Base-by-base conservation (phyloP, 2,888 invertebrate genomes). In the Aphidius colemani region DNA sequence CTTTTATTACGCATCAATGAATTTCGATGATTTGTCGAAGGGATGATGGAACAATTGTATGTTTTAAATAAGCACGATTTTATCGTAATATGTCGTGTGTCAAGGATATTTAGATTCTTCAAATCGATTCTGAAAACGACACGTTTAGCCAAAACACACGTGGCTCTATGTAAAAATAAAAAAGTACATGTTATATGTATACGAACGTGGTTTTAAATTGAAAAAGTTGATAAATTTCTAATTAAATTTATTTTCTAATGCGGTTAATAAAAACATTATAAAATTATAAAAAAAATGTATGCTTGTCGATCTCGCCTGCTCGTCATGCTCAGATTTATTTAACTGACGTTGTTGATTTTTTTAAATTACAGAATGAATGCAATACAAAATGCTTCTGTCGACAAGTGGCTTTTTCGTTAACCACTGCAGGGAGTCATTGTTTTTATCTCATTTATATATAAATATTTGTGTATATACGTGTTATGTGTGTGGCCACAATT, bases 1-100 rank as follows among this genome's bases (percentile, higher is more conserved):
- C 65, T 65, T 65, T 69, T 59, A 57, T 62, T 39, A 69, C 69
- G 67, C 70, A 64, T 64, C 65, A 69, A 58, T 69, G 70, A 55
- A 10, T 53, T 51, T 53, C 57, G 64, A 45, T 13, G 63, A 69
- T 70, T 66, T 66, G 67, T 30, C 30, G 45, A 57, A 39, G 46
- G 45, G 7, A 48, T 46, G 46, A 57, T 7, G 39, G n/a, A 57
- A 57, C 46, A 30, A 39, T 57, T 30, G 57, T 7, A 46, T 57
- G 11, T 46, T 5, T 39, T 11, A 66, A 62, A 61, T 64, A 53
- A 66, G 65, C 69, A 70, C 71, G 71, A 70, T 64, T 30, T 69
- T 64, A 53, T 51, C n/a, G 43, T n/a, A 30, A 56, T 40, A n/a
- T 56, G 59, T 53, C 61, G 59, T 64, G 66, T 61, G 62, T 56